Percentiles rank a stretch among this genome's conserved stretches.
These are phyloP conservation scores for Schizotus pectinicornis DNA, from an alignment of 2,888 invertebrate genomes.

Conservation along the genomic window DNA sequence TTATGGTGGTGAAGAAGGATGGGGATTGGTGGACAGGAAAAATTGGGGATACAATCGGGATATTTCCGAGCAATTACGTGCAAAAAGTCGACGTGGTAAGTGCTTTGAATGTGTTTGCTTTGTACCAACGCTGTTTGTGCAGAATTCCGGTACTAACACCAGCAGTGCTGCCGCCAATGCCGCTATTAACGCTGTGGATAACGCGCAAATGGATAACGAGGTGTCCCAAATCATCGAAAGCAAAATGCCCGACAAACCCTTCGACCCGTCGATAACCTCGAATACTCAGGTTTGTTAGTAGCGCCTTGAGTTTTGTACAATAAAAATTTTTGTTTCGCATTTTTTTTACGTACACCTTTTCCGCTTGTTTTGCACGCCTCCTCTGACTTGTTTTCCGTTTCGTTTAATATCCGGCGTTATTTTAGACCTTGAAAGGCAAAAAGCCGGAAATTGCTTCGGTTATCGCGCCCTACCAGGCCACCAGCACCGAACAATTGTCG, in stretches of 20 bases:
- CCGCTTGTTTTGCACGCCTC: neutral
- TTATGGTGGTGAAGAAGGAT: conserved; percentile 86
- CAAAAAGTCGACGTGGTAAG: conserved; percentile 67
- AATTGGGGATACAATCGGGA: conserved; percentile 79
- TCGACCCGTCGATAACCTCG: conserved; percentile 60
- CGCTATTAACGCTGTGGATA: conserved; percentile 43
- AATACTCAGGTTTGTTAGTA: conserved; percentile 49
- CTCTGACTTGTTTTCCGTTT: neutral
- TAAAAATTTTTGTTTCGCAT: conserved; percentile 10
- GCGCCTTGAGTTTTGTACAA: neutral
- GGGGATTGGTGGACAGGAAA: conserved; percentile 99
- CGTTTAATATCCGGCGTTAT: conserved; percentile 21
- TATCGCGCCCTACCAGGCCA: conserved; percentile 90
- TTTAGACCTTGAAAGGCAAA: conserved; percentile 68
- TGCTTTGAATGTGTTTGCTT: conserved; percentile 12
- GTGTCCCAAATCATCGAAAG: conserved; percentile 60
- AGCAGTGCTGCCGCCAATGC: conserved; percentile 38
- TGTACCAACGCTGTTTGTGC: conserved; percentile 19
- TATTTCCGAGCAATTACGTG: conserved; percentile 98
- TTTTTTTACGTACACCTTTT: neutral
- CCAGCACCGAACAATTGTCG: conserved; percentile 89
- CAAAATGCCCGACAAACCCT: conserved; percentile 56
- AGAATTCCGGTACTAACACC: conserved; percentile 38
- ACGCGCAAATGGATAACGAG: conserved; percentile 55
- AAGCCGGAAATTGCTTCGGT: conserved; percentile 94